Evolutionary conservation across 2,888 invertebrate genomes (phyloP), one percentile per base, ranked within the genome.

Genomic region (Hyposoter didymator): DNA sequence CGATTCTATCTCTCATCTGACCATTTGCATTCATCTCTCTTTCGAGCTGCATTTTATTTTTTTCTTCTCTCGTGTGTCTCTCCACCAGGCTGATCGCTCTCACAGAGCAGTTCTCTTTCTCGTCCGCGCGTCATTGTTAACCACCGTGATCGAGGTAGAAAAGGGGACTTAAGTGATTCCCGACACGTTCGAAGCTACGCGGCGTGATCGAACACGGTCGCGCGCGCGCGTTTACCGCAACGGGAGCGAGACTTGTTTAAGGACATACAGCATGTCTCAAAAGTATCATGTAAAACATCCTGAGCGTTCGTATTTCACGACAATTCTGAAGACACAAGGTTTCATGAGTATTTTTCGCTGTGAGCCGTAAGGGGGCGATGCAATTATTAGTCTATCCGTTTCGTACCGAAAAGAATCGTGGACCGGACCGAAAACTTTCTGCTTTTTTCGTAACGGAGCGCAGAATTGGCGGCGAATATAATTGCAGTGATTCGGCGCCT

Each of bases 121-220:
- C 81, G 45, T 69, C 66, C 70, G 66, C 78, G 82, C 78, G 82
- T 84, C 86, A 86, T 86, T 86, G 86, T 86, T 82, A 84, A 79
- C 84, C 84, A 74, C 39, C 69, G 74, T 76, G 79, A 83, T 79
- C 76, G 82, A 76, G 72, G 73, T 66, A 66, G 73, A 80, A 64
- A 72, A 81, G 74, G 49, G 79, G 78, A 49, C 69, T 85, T 85
- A 76, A 86, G 85, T 79, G 87, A 86, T 86, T 83, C 82, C 83
- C 76, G 79, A 85, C 85, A 85, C 85, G 85, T 85, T 85, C 85
- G 35, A 14, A 59, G 28, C 59, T 59, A 59, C 59, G 59, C 79
- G 70, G 70, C 85, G 82, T 79, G 82, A 82, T 67, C 82, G 81
- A 76, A 72, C 66, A 52, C 45, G 47, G 47, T 17, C 67, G 76